A percentile compares a stretch with the other conserved stretches of the same genome.
These are phyloP conservation scores for Sesamia inferens DNA, from an alignment of 2,888 invertebrate species.

Conservation along the genomic window DNA sequence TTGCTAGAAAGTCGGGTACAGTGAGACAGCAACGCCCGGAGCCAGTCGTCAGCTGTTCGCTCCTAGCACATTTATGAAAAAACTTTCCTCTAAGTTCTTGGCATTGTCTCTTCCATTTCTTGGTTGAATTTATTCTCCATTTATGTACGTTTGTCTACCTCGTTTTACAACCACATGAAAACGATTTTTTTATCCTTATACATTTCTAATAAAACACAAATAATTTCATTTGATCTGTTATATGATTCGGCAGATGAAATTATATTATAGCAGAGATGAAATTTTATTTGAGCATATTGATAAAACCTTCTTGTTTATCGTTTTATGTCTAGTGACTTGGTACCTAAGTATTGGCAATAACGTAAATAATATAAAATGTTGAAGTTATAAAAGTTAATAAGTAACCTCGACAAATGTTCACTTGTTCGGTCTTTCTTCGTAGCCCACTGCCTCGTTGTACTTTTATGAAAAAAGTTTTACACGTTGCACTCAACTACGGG, in stretches of 20 bases:
- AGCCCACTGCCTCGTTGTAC: slow-evolving; percentile 81
- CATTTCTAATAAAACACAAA: slow-evolving; percentile 21
- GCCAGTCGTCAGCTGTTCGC: slow-evolving; percentile 86
- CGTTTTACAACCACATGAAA: slow-evolving; percentile 41
- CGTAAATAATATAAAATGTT: slow-evolving; percentile 75
- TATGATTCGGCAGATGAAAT: slow-evolving; percentile 38
- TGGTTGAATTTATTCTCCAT: slow-evolving; percentile 63
- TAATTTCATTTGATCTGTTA: slow-evolving; percentile 19
- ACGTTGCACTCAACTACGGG: slow-evolving; percentile 79
- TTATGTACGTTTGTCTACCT: slow-evolving; percentile 39
- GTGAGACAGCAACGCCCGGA: slow-evolving; percentile 79
- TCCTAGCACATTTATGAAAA: slow-evolving; percentile 88
- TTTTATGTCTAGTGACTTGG: slow-evolving; percentile 36
- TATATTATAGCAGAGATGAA: slow-evolving; percentile 27
- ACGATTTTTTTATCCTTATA: slow-evolving; percentile 8
- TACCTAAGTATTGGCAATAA: slow-evolving; percentile 61
- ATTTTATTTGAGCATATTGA: slow-evolving; percentile 35
- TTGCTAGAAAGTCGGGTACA: slow-evolving; percentile 83
- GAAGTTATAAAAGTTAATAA: slow-evolving; percentile 86
- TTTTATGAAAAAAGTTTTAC: slow-evolving; percentile 89
- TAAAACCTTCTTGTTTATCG: slow-evolving; percentile 30
- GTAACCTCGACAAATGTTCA: slow-evolving; percentile 84
- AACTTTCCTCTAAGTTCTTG: slow-evolving; percentile 85
- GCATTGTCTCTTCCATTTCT: slow-evolving; percentile 79
- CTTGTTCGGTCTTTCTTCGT: slow-evolving; percentile 81